Base-by-base conservation (phyloP, 2,797 vertebrate species). In the Tapirus indicus region DNA sequence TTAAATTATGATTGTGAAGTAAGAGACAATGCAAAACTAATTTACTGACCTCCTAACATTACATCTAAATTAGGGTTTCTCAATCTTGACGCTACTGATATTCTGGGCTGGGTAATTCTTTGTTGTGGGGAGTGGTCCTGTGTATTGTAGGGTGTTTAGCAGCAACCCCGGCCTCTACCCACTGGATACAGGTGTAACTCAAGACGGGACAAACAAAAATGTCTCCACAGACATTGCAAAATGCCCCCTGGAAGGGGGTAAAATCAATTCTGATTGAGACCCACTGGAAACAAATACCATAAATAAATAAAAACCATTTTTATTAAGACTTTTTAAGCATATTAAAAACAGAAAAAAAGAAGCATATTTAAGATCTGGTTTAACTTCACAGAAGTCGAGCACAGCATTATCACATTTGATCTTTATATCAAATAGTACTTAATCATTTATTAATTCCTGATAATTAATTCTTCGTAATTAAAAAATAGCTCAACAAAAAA, bases 401-500 rank as follows among this genome's bases (percentile, higher is more conserved):
- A 75, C 1, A 91, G 47, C 25, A 77, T 60, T 82, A 72, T 56
- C 44, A 90, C 27, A 85, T 49, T 72, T 90, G 6, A 82, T 29
- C 38, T 72, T 82, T 68, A 18, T 38, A 68, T 74, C 23, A 91
- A 93, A 79, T 58, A 32, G 2, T 25, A 93, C 35, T 17, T 83
- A 87, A 90, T 79, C 79, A 88, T n/a, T 4, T 64, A 54, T 72
- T 74, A 80, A 75, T 74, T 83, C 60, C 74, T 69, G 91, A 20
- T 18, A 90, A 60, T 32, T 62, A 77, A 83, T 60, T 94, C 82
- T 91, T 71, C 72, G 78, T 78, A 83, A 58, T 58, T 88, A 78
- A 78, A 95, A 91, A 88, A 83, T 2, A 95, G 47, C 29, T 77
- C 14, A 71, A 77, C 18, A 84, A 94, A 54, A 94, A 92, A 88